phyloP scores from a whole-genome alignment of 2,888 invertebrate genomes.

The Agrochola circellaris region DNA sequence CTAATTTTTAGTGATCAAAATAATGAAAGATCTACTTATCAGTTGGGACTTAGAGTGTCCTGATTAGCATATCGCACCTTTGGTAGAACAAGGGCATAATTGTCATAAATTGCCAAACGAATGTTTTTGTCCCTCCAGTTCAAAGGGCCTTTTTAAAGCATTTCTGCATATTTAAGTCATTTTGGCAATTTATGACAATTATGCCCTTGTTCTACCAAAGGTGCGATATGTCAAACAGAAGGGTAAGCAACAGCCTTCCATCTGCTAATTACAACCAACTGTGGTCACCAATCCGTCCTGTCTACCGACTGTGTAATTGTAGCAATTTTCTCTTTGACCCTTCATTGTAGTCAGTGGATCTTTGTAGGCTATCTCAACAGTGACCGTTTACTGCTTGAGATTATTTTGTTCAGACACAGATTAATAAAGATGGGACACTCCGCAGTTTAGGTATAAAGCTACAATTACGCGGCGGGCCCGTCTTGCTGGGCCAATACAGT shows the following conservation, averaged over 20 bases:
- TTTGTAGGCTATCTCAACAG: not conserved
- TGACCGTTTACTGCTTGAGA: not conserved
- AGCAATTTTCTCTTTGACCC: conserved; percentile 47
- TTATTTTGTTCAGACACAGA: not conserved
- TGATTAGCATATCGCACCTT: too few relatives aligned
- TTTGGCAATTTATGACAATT: too few relatives aligned
- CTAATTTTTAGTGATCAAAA: not conserved
- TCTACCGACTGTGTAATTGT: conserved; percentile 41
- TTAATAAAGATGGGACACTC: too few relatives aligned
- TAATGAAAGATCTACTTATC: not conserved
- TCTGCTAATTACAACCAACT: conserved; percentile 32
- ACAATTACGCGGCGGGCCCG: too few relatives aligned
- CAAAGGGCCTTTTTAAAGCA: too few relatives aligned
- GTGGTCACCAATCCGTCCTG: conserved; percentile 27
- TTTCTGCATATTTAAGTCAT: too few relatives aligned
- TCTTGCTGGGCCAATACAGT: too few relatives aligned
- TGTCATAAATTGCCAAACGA: too few relatives aligned
- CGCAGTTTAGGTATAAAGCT: too few relatives aligned
- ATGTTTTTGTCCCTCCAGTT: too few relatives aligned
- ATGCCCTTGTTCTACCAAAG: too few relatives aligned
- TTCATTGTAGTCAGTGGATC: conserved; percentile 23
- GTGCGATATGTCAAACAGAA: conserved; percentile 15
- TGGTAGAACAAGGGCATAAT: too few relatives aligned
- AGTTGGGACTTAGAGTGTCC: not conserved
- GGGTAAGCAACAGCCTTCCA: conserved; percentile 2